Evolutionary conservation across 2,888 invertebrate species (phyloP).

Genomic region (Galerucella nymphaeae): DNA sequence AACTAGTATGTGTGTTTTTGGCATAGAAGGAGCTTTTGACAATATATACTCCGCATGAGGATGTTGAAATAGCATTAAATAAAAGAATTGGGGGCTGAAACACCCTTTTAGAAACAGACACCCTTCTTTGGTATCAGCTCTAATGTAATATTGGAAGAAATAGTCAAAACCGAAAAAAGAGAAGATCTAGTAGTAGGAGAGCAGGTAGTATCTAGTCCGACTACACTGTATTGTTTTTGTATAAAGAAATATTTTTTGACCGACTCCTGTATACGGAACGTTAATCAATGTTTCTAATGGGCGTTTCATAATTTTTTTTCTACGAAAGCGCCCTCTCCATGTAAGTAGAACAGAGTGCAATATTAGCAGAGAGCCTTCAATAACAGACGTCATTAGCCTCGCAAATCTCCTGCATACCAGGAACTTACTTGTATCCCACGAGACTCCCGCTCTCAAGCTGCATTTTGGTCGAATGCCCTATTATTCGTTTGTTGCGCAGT

Average conservation of each 20-base stretch:
- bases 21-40: too few relatives aligned
- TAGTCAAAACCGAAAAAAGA: too few relatives aligned
- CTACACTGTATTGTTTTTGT: neutral
- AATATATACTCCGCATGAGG: too few relatives aligned
- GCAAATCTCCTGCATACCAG: neutral
- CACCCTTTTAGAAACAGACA: too few relatives aligned
- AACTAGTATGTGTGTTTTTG: too few relatives aligned
- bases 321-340: conserved; percentile 1
- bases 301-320: neutral
- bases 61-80: too few relatives aligned
- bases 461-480: conserved; percentile 28
- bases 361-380: neutral
- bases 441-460: conserved; percentile 12
- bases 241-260: neutral
- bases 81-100: too few relatives aligned
- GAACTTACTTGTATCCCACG: conserved; percentile 14
- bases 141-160: too few relatives aligned
- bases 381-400: neutral
- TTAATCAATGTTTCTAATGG: neutral
- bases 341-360: neutral
- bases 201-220: too few relatives aligned
- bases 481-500: conserved; percentile 39
- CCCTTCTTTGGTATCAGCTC: too few relatives aligned
- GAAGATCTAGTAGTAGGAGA: too few relatives aligned
- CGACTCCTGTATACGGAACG: neutral